Conservation (phyloP, 2,888 invertebrate species). For the Leptinotarsa peninsularis region DNA sequence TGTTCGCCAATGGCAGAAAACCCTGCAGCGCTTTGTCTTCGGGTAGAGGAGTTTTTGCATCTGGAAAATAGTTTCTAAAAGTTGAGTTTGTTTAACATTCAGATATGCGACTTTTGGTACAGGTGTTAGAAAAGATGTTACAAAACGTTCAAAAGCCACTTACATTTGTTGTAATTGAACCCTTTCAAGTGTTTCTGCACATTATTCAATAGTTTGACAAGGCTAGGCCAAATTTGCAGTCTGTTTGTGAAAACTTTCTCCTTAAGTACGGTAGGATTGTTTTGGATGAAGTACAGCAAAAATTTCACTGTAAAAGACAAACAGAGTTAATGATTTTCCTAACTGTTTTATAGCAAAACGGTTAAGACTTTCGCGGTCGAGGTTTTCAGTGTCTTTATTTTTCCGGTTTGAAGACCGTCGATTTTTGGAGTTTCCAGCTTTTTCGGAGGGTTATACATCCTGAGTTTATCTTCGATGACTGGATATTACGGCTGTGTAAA, state of each 20-base stretch:
- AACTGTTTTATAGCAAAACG: not conserved
- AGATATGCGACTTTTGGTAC: too few species aligned
- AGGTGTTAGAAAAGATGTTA: constrained; percentile 19
- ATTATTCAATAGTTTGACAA: constrained; percentile 80
- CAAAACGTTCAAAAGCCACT: constrained; percentile 55
- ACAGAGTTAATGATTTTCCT: not conserved
- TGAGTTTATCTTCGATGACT: too few species aligned
- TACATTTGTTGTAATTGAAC: constrained; percentile 70
- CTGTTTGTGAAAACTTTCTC: constrained; percentile 70
- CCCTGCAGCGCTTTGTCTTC: constrained; percentile 86
- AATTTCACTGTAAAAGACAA: constrained; percentile 74
- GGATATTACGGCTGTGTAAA: too few species aligned
- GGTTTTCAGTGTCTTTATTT: too few species aligned
- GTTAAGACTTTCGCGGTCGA: too few species aligned
- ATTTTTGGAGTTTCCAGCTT: too few species aligned
- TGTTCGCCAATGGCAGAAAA: constrained; percentile 78
- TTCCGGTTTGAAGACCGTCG: too few species aligned
- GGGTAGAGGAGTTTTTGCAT: constrained; percentile 75
- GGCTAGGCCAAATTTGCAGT: constrained; percentile 82
- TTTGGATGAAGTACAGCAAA: constrained; percentile 78
- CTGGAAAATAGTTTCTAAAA: constrained; percentile 62
- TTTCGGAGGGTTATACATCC: too few species aligned
- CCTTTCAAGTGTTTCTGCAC: constrained; percentile 69
- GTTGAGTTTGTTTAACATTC: constrained; percentile 22
- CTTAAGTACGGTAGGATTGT: constrained; percentile 69